Percentiles rank a stretch among this genome's conserved stretches.
Conservation (phyloP, 2,113 vertebrate species). For the Monarcha castaneiventris region DNA sequence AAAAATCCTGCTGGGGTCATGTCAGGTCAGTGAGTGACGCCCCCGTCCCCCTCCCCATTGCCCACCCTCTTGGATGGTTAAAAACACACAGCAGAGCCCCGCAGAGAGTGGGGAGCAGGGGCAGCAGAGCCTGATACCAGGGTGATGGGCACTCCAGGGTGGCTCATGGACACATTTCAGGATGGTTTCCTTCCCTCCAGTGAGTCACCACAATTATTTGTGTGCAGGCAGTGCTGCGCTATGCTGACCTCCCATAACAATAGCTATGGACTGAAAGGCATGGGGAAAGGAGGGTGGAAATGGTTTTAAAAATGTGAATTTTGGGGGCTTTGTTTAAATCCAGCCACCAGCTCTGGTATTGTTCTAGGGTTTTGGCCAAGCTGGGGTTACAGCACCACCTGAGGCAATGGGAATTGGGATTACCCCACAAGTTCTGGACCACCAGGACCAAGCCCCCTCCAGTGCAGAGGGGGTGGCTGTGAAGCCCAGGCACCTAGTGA, state of each 20-base stretch:
- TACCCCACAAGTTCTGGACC: neutral
- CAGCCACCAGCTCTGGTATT: neutral
- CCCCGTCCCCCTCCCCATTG: accelerated
- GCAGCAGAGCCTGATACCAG: neutral
- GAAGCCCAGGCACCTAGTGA: neutral
- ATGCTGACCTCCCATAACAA: neutral
- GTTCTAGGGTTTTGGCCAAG: neutral
- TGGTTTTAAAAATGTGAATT: neutral
- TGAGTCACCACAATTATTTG: neutral
- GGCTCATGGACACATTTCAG: neutral
- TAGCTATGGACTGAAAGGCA: neutral
- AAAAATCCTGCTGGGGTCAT: neutral
- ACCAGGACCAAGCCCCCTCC: neutral
- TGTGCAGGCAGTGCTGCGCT: neutral
- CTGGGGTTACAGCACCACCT: neutral
- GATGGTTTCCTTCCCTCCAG: neutral
- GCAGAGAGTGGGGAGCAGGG: neutral
- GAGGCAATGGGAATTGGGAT: neutral
- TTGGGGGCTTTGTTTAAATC: neutral
- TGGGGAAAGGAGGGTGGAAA: neutral
- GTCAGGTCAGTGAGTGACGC: accelerated
- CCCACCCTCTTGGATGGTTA: neutral
- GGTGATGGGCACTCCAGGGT: neutral
- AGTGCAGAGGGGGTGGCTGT: neutral
- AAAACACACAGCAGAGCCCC: neutral